Evolutionary conservation across 2,113 vertebrate genomes (phyloP), one percentile per base, ranked within the genome.

Genomic region (Donacobius atricapilla): DNA sequence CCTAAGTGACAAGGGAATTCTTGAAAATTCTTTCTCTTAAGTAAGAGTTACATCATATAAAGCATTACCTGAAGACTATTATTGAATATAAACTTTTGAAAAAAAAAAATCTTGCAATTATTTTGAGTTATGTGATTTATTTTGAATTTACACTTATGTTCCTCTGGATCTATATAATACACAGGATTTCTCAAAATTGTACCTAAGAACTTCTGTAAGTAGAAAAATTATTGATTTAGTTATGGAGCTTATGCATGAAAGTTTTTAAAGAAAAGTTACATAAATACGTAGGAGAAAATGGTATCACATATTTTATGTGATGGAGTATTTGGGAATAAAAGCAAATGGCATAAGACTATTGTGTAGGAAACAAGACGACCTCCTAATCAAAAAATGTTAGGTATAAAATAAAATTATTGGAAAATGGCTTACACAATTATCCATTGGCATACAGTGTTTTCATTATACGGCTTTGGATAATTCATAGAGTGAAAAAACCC

Each of bases 401-500:
- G 12, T 70, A 75, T 15, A 54, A 79, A 75, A 75, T 15, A 54
- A 79, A 75, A 83, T 35, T 17, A 61, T 45, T 90, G 44, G 37
- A 56, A 95, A 84, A 51, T 45, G 8, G 15, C 93, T 97, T 98
- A 98, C 98, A 56, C 30, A 97, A 98, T 98, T 92, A 98, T 97
- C 98, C 98, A 98, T 10, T 73, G 97, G 53, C 98, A 98, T 87
- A 92, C 4, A 19, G 65, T 53, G 16, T 84, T 90, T 84, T 89
- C 76, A 30, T 95, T 70, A 61, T 97, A 97, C 2, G 96, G 93
- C 10, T 96, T 72, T 68, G 98, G 98, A 80, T 97, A 98, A 90
- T 96, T 94, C 86, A 95, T 68, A 30, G 98, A 98, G 35, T 98
- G 97, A 58, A 98, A 98, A 88, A 91, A 97, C 23, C 98, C 98